A percentile compares a stretch with the other conserved stretches of the same genome.
Evolutionary conservation across 2,888 invertebrate species (phyloP).

Genomic region (Philaethria dido): DNA sequence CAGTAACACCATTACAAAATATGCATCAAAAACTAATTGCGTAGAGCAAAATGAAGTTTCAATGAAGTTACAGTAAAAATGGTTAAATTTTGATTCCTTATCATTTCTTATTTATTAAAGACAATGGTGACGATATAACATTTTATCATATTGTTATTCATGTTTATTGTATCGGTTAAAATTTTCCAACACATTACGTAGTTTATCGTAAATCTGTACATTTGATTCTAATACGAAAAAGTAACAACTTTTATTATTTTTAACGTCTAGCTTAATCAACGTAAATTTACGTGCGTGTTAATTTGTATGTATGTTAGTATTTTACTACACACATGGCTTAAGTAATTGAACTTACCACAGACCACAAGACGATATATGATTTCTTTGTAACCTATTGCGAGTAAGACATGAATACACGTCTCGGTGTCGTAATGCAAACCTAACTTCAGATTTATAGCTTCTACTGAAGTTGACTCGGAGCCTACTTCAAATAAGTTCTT

Average conservation of each 20-base stretch:
- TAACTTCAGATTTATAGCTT: constrained; percentile 24
- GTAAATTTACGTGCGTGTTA: not conserved
- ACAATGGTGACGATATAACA: not conserved
- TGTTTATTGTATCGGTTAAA: constrained; percentile 1
- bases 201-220: not conserved
- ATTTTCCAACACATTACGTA: constrained; percentile 16
- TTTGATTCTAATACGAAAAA: not conserved
- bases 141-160: constrained; percentile 22
- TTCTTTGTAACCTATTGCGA: constrained; percentile 21
- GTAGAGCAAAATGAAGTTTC: too few species aligned
- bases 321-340: not conserved
- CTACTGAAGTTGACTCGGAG: constrained; percentile 8
- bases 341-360: constrained; percentile 11
- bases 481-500: constrained; percentile 15
- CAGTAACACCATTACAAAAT: too few species aligned
- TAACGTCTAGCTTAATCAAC: not conserved
- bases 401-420: constrained; percentile 11
- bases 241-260: not conserved
- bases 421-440: constrained; percentile 10
- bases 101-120: constrained; percentile 14
- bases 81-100: not conserved
- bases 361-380: not conserved
- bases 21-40: too few species aligned
- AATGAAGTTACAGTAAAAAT: not conserved
- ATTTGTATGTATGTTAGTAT: constrained; percentile 4